Base-by-base conservation (phyloP, 2,888 invertebrate genomes). In the Rhaphigaster nebulosa region DNA sequence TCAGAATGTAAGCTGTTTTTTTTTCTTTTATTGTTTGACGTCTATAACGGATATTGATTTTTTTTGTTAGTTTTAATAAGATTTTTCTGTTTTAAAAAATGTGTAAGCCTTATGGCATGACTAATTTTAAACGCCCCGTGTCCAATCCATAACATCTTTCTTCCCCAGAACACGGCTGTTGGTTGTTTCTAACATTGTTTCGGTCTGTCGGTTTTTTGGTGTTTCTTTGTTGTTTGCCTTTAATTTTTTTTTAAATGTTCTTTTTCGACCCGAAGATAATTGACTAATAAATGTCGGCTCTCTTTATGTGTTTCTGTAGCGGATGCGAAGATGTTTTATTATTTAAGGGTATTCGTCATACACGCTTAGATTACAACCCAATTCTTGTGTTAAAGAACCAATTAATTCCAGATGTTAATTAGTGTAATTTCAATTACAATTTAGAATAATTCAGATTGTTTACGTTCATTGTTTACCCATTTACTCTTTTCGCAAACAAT, bases 201-300 rank as follows among this genome's bases (percentile, higher is more conserved):
- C 84, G 41, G 84, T 84, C 80, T 84, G 45, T 45, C n/a, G 84
- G 45, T n/a, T 45, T 84, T 80, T 80, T 23, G 41, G 80, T 26
- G 12, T 26, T 80, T 80, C 80, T 80, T 80, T 80, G 80, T 41
- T 29, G 80, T 80, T 80, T 80, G 38, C 41, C 41, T 80, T 26
- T 4, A 26, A 76, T 70, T 80, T 84, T 84, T 84, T 84, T n/a
- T 84, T 45, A 15, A 50, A 12, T n/a, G 26, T 45, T 84, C 84
- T 45, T 45, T 84, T n/a, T 45, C 26, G 41, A 41, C 8, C 84
- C 84, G 84, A 50, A 84, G 84, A 84, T 45, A 84, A 84, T 84
- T 45, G 84, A 84, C 84, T 84, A 84, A 45, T 84, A 84, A 84
- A 84, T 41, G 84, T 50, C 45, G 84, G 84, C 29, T 84, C 84